Base-by-base conservation (phyloP, 1,140 invertebrate genomes). In the Glomeris maerens region DNA sequence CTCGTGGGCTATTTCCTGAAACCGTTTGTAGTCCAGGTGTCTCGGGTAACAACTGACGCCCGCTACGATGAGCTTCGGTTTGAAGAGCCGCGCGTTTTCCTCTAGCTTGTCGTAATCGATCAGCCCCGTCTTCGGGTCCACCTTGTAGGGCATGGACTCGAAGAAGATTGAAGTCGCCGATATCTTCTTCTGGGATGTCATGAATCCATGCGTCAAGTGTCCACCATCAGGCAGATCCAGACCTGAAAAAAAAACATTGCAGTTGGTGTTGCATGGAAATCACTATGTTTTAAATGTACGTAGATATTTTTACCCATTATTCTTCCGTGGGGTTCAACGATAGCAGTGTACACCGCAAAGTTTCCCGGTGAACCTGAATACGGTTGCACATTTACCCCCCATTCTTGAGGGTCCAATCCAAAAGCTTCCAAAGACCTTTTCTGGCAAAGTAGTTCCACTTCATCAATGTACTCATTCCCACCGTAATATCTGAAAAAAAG, bases 341-440 rank as follows among this genome's bases (percentile, higher is more conserved):
- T 62, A 21, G 73, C 85, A n/a, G 86, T 90, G 59, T 89, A 91
- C 3, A 87, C 85, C n/a, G 92, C 93, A 71, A 98, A 84, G 69
- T 98, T 98, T 2, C 92, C 94, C 17, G 94, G 93, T 25, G 89
- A 95, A 2, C 95, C 94, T 27, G 91, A 96, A 61, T 94, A 88
- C 1, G 93, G 86, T 64, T 98, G 95, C 2, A 98, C 94, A 75
- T 98, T 98, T 1, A 94, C 90, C 39, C 93, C 93, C 95, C 95
- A 98, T 67, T 90, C 68, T 41, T 83, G 79, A 3, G 81, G 71
- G 62, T 80, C 75, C n/a, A 97, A 70, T 58, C 75, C 77, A 65
- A 80, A 98, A 1, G 88, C 79, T 64, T 89, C 77, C 23, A 97
- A 69, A 14, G 86, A 79, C 47, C 94, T 73, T 60, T 87, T 79